A percentile compares a stretch with the other conserved stretches of the same genome.
Evolutionary conservation across 2,888 invertebrate genomes (phyloP).

Genomic region (Norana najaformis): DNA sequence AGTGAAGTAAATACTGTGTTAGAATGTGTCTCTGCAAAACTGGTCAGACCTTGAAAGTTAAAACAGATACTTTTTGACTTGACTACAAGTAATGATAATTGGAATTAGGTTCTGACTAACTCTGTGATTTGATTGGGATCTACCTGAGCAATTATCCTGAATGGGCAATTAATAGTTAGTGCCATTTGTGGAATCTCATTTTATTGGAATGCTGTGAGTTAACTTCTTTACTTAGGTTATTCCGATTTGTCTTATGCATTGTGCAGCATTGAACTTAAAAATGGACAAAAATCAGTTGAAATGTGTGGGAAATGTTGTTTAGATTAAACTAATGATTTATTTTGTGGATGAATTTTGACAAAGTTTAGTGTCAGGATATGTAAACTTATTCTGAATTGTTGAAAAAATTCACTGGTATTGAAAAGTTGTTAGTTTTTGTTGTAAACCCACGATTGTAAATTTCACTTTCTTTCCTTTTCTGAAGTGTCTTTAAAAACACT

Average conservation of each 20-base stretch:
- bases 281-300: not conserved
- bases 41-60: not conserved
- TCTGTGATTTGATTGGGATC: not conserved
- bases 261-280: not conserved
- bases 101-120: not conserved
- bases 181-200: not conserved
- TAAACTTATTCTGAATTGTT: not conserved
- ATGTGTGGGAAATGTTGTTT: conserved; percentile 13
- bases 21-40: not conserved
- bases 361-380: not conserved
- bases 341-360: too few relatives aligned
- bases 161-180: not conserved
- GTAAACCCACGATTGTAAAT: not conserved
- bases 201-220: not conserved
- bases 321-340: not conserved
- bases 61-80: not conserved
- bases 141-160: not conserved
- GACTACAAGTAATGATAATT: not conserved
- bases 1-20: not conserved
- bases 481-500: not conserved
- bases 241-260: not conserved
- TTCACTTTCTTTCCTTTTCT: not conserved
- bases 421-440: not conserved
- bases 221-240: not conserved
- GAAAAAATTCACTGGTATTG: not conserved